phyloP scores from a whole-genome alignment of 2,113 vertebrate genomes.

The Aphelocoma coerulescens region DNA sequence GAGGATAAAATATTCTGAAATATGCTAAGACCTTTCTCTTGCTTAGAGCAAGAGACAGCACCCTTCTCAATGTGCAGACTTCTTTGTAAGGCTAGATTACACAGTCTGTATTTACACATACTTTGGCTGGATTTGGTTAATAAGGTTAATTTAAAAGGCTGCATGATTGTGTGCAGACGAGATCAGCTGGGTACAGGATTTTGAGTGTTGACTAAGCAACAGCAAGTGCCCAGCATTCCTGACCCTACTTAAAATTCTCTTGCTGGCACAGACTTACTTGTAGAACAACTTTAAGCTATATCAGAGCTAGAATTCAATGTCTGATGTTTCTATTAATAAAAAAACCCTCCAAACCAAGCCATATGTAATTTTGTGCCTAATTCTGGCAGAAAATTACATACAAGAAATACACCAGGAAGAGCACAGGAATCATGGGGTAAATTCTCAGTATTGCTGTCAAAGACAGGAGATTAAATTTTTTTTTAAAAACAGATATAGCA shows the following conservation, averaged over 20 bases:
- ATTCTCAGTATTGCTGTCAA: neutral
- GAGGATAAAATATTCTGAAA: neutral
- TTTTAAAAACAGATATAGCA: neutral
- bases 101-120: conserved; percentile 19
- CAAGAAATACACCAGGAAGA: neutral
- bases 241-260: neutral
- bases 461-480: neutral
- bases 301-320: neutral
- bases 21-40: neutral
- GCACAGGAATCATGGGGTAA: neutral
- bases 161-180: neutral
- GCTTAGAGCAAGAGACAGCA: neutral
- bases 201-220: neutral
- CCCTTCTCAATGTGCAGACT: neutral
- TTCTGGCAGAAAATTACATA: neutral
- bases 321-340: neutral
- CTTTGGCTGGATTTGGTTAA: conserved; percentile 21
- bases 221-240: neutral
- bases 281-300: neutral
- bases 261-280: neutral
- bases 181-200: neutral
- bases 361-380: neutral
- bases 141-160: conserved; percentile 31
- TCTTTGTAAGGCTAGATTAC: neutral
- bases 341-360: neutral